Conservation (phyloP, 2,888 invertebrate species). For the Eristalis arbustorum region DNA sequence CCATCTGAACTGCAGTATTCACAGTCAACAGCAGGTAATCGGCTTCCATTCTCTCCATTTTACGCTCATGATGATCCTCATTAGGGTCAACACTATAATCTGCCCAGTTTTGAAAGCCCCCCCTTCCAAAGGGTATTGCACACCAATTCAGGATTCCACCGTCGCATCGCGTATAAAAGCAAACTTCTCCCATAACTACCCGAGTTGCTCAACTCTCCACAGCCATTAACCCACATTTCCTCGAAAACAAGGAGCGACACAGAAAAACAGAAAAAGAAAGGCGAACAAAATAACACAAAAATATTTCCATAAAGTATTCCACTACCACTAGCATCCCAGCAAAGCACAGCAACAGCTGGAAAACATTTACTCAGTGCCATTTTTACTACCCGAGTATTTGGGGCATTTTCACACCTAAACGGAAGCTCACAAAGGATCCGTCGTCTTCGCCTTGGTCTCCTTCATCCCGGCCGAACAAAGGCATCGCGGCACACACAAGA, state of each 20-base stretch:
- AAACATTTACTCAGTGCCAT: constrained; percentile 48
- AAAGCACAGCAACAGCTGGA: constrained; percentile 37
- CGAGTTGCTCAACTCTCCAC: background rate
- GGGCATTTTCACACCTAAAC: constrained; percentile 55
- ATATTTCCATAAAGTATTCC: background rate
- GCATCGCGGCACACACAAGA: background rate
- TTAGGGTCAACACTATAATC: background rate
- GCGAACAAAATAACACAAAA: background rate
- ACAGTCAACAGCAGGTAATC: background rate
- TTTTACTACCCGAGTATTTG: constrained; percentile 33
- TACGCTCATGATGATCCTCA: background rate
- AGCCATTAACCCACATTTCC: background rate
- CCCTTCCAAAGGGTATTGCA: background rate
- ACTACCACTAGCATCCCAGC: background rate
- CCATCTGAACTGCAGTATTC: background rate
- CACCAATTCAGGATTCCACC: background rate
- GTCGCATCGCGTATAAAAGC: background rate
- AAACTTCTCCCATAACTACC: background rate
- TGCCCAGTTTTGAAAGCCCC: background rate
- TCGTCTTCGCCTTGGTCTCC: background rate
- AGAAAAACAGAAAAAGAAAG: background rate
- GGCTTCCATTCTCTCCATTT: background rate
- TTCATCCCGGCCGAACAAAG: background rate
- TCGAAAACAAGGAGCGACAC: background rate
- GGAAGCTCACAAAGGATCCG: constrained; percentile 16